phyloP scores from a whole-genome alignment of 2,113 vertebrate species.

The Eudyptes chrysolophus region DNA sequence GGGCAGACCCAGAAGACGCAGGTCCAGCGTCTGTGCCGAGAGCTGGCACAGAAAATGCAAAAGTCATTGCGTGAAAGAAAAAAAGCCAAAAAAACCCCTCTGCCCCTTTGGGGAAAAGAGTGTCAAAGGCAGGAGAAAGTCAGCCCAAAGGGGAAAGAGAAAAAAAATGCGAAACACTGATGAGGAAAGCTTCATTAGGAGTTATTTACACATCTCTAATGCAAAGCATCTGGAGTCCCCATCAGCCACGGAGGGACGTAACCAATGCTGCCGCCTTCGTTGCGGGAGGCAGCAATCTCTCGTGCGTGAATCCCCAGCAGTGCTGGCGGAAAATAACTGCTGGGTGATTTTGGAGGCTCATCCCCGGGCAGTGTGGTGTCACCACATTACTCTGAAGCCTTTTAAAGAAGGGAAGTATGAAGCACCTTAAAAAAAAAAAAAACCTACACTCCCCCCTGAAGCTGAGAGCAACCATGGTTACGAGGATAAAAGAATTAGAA shows the following conservation, averaged over 20 bases:
- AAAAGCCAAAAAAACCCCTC: background rate
- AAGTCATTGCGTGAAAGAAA: background rate
- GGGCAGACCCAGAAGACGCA: background rate
- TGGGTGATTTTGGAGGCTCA: background rate
- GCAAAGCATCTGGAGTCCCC: background rate
- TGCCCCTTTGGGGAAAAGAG: background rate
- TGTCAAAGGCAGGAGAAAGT: background rate
- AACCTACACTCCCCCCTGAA: rapidly evolving
- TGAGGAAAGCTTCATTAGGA: background rate
- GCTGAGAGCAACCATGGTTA: constrained; percentile 5
- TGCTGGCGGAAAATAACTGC: background rate
- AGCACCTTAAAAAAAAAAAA: background rate
- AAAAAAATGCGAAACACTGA: rapidly evolving
- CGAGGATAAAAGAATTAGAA: background rate
- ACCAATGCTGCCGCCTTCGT: rapidly evolving
- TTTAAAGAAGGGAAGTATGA: background rate
- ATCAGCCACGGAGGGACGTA: rapidly evolving
- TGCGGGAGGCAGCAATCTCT: background rate
- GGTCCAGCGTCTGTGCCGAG: rapidly evolving
- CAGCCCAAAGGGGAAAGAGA: background rate
- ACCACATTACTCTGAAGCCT: background rate
- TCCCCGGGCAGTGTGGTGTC: background rate
- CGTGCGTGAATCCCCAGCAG: background rate
- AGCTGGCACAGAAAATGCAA: background rate
- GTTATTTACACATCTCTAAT: background rate